Evolutionary conservation across 2,797 vertebrate species (phyloP).

Genomic region (Gobionotothen gibberifrons): DNA sequence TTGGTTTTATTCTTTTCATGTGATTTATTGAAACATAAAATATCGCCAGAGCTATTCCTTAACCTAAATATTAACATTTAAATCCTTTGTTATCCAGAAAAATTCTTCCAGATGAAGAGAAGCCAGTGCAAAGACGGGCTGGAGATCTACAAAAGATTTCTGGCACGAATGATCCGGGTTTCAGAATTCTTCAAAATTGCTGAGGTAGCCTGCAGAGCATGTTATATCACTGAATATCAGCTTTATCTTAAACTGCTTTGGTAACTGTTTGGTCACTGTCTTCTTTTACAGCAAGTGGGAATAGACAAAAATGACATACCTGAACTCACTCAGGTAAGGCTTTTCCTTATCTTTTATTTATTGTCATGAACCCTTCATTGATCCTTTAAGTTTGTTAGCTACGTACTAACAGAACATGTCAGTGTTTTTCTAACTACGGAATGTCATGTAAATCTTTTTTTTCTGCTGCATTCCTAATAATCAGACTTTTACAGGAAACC

Average conservation of each 20-base stretch:
- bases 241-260: not conserved
- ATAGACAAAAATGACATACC: slow-evolving; percentile 99
- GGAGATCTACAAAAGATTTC: slow-evolving; percentile 98
- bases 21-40: not conserved
- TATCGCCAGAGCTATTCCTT: not conserved
- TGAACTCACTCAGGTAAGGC: slow-evolving; percentile 95
- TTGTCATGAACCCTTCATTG: not conserved
- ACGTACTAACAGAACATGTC: slow-evolving; percentile 74
- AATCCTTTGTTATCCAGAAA: slow-evolving; percentile 85
- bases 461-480: slow-evolving; percentile 34
- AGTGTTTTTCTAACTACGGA: slow-evolving; percentile 53
- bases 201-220: slow-evolving; percentile 84
- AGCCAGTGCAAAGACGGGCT: slow-evolving; percentile 98
- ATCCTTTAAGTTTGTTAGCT: slow-evolving; percentile 1
- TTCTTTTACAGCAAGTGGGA: slow-evolving; percentile 93
- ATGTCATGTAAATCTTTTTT: slow-evolving; percentile 51
- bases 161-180: slow-evolving; percentile 97
- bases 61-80: not conserved
- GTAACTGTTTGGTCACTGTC: slow-evolving; percentile 6
- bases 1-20: not conserved
- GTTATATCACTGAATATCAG: not conserved
- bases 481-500: slow-evolving; percentile 17
- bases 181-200: slow-evolving; percentile 99
- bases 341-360: not conserved
- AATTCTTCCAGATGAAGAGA: slow-evolving; percentile 99